Percentiles rank a stretch among this genome's conserved stretches.
Evolutionary conservation across 37 sponge, comb jelly and placozoan species (phyloP).

Genomic region (Petrosia ficiformis): DNA sequence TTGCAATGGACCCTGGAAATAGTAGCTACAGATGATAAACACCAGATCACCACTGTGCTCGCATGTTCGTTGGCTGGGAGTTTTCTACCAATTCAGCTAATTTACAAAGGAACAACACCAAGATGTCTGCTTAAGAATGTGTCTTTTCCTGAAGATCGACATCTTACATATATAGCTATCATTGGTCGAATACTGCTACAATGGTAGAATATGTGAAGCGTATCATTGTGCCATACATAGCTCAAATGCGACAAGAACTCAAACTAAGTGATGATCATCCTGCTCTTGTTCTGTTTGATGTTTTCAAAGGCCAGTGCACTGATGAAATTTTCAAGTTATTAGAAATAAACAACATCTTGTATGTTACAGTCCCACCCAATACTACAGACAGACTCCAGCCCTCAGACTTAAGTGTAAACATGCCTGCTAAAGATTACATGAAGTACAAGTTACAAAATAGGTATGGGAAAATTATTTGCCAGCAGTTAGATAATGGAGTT

Average conservation of each 20-base stretch:
- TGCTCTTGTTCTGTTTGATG: too few relatives aligned
- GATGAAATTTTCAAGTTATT: too few relatives aligned
- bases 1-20: slow-evolving; percentile 53
- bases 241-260: too few relatives aligned
- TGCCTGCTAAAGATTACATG: slow-evolving; percentile 45
- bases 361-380: too few relatives aligned
- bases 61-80: slow-evolving; percentile 33
- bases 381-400: too few relatives aligned
- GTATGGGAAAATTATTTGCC: slow-evolving; percentile 36
- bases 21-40: slow-evolving; percentile 59
- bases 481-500: slow-evolving; percentile 10
- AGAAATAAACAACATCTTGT: background rate
- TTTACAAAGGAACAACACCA: slow-evolving; percentile 50
- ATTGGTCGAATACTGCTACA: slow-evolving; percentile 59
- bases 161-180: slow-evolving; percentile 40
- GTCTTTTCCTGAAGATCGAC: slow-evolving; percentile 49
- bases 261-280: too few relatives aligned
- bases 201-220: slow-evolving; percentile 37
- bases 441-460: slow-evolving; percentile 26
- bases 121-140: slow-evolving; percentile 21
- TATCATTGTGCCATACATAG: too few relatives aligned
- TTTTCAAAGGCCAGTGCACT: too few relatives aligned
- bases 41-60: slow-evolving; percentile 62
- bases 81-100: slow-evolving; percentile 50
- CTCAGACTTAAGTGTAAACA: slow-evolving; percentile 47